Percentiles rank a stretch among this genome's conserved stretches.
Conservation (phyloP, 2,113 vertebrate genomes). For the Recurvirostra avosetta region DNA sequence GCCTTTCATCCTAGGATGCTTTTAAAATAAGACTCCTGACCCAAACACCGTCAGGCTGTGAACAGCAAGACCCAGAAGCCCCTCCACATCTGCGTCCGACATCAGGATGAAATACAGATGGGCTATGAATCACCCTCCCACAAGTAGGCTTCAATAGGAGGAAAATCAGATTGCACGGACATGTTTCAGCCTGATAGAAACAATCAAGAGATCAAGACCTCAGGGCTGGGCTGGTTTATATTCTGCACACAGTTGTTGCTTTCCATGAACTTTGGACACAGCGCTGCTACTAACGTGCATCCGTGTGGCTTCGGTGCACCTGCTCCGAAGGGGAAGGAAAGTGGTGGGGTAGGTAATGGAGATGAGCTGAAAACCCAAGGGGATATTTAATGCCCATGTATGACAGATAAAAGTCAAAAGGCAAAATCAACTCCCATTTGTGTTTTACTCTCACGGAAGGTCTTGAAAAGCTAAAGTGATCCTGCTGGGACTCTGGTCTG, state of each 20-base stretch:
- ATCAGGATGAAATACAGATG: neutral
- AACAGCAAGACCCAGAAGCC: neutral
- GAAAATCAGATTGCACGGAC: neutral
- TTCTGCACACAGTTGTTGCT: neutral
- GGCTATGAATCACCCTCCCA: neutral
- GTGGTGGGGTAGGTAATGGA: neutral
- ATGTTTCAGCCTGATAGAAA: neutral
- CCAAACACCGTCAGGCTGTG: neutral
- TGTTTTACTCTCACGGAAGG: neutral
- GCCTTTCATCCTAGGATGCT: neutral
- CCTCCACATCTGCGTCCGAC: neutral
- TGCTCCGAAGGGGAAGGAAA: neutral
- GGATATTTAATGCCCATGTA: neutral
- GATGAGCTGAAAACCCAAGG: neutral
- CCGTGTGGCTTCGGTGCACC: neutral
- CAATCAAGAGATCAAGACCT: neutral
- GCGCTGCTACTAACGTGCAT: rapidly evolving
- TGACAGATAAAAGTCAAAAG: neutral
- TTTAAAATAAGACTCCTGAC: neutral
- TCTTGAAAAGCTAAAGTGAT: neutral
- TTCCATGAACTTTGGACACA: rapidly evolving
- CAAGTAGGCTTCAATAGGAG: neutral
- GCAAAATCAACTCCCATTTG: neutral
- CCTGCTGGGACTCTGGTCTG: neutral
- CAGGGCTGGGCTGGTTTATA: neutral